phyloP scores from a whole-genome alignment of 92 coral and sea anemone genomes.

The Epizoanthus illoricatus region DNA sequence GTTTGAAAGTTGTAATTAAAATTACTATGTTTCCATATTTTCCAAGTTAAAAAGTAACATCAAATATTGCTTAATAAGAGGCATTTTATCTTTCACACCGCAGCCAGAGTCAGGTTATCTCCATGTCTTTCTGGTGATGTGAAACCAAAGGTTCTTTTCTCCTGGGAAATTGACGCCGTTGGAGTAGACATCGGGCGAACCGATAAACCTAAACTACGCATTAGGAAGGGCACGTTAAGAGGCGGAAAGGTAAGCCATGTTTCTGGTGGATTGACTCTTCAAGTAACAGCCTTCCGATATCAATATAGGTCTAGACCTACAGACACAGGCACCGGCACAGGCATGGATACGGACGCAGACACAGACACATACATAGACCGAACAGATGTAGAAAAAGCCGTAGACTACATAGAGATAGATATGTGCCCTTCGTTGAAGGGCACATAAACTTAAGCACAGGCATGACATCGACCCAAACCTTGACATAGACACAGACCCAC shows the following conservation, averaged over 20 bases:
- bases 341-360: too few species aligned
- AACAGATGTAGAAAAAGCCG: too few species aligned
- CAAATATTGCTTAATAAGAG: not conserved
- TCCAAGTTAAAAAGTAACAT: not conserved
- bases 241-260: slow-evolving; percentile 62
- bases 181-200: slow-evolving; percentile 58
- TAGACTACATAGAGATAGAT: too few species aligned
- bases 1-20: too few species aligned
- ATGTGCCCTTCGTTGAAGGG: too few species aligned
- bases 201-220: slow-evolving; percentile 54
- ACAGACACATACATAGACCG: too few species aligned
- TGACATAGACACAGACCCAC: too few species aligned
- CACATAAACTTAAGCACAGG: too few species aligned
- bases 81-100: not conserved
- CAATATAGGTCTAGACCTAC: too few species aligned
- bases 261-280: not conserved
- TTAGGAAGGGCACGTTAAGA: slow-evolving; percentile 41
- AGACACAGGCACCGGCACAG: not conserved
- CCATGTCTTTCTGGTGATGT: slow-evolving; percentile 55
- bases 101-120: slow-evolving; percentile 49
- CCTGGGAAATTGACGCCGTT: slow-evolving; percentile 71
- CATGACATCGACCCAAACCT: too few species aligned
- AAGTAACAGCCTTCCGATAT: too few species aligned
- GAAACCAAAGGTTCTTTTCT: slow-evolving; percentile 45
- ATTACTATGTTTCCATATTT: not conserved